Base-by-base conservation (phyloP, 2,113 vertebrate genomes). In the Excalfactoria chinensis region DNA sequence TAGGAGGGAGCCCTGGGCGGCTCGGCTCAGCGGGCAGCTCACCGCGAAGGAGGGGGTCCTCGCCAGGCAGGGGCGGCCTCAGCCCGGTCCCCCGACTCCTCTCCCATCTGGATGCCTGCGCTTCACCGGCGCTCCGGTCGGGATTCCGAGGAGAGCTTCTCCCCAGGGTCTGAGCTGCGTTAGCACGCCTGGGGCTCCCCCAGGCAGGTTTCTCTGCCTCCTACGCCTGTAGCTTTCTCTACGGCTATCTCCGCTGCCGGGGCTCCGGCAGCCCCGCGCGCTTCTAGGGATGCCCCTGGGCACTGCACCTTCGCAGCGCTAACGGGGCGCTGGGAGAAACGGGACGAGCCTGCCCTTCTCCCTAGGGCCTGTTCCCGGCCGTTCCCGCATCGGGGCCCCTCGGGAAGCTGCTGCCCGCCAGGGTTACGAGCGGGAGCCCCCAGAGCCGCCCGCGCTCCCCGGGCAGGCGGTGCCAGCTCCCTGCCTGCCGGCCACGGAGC, bases 361-460 rank as follows among this genome's bases (percentile, higher is more conserved):
- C 21, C 35, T 7, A 21, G 0, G 1, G 49, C 22, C n/a, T 1
- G 7, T 5, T 8, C 9, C 14, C 2, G 22, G 43, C 22, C 17
- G 8, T 12, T 7, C 17, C 14, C 4, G 32, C 15, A 3, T 67
- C 26, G 20, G 32, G 7, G 58, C 23, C 44, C 56, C 14, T 8
- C 35, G 32, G 46, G 25, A 5, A 9, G 3, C 18, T 20, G 32
- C n/a, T 17, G 58, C 32, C 35, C 46, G 7, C 11, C 35, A 18
- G 32, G 32, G 37, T 4, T 3, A 12, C 5, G 15, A 41, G 62
- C 26, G 10, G 4, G 37, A 53, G n/a, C 1, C 40, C 72, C 44
- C 2, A 41, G 70, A 15, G 67, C 4, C n/a, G 76, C 34, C 20
- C 21, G 21, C 17, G 32, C 21, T n/a, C 8, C 32, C 30, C 30